These are phyloP conservation scores for Plectus sambesii DNA, from an alignment of 1,140 invertebrate species.

Conservation along the genomic window DNA sequence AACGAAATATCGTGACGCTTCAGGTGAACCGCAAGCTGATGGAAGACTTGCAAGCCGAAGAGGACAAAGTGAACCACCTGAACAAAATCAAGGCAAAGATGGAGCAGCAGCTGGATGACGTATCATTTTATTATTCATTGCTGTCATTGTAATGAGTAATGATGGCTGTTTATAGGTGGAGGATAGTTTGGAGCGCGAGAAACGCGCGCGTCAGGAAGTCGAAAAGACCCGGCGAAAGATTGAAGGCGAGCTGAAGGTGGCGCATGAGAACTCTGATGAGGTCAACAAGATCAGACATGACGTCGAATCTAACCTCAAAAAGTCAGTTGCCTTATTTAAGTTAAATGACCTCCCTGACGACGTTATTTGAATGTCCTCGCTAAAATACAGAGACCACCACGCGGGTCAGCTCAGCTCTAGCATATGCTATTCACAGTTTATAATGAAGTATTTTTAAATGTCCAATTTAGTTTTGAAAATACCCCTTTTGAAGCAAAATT, in stretches of 20 bases:
- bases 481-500: neutral
- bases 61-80: constrained; percentile 95
- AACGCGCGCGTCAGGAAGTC: constrained; percentile 91
- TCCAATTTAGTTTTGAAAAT: neutral
- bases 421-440: neutral
- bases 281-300: constrained; percentile 44
- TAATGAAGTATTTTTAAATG: neutral
- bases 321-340: too few relatives aligned
- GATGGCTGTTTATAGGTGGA: constrained; percentile 56
- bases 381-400: neutral
- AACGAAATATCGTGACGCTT: too few relatives aligned
- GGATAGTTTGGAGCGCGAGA: constrained; percentile 93
- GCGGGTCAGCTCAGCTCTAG: neutral
- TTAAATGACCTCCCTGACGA: neutral
- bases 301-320: constrained; percentile 40
- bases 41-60: constrained; percentile 89
- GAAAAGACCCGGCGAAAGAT: constrained; percentile 82
- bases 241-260: constrained; percentile 94
- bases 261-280: constrained; percentile 63
- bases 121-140: constrained; percentile 7
- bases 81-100: constrained; percentile 97
- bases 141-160: neutral
- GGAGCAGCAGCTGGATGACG: constrained; percentile 71
- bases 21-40: constrained; percentile 86
- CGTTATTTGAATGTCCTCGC: neutral